These are phyloP conservation scores for Bergia sp. DNA, from an alignment of 92 coral and sea anemone genomes.

Conservation along the genomic window DNA sequence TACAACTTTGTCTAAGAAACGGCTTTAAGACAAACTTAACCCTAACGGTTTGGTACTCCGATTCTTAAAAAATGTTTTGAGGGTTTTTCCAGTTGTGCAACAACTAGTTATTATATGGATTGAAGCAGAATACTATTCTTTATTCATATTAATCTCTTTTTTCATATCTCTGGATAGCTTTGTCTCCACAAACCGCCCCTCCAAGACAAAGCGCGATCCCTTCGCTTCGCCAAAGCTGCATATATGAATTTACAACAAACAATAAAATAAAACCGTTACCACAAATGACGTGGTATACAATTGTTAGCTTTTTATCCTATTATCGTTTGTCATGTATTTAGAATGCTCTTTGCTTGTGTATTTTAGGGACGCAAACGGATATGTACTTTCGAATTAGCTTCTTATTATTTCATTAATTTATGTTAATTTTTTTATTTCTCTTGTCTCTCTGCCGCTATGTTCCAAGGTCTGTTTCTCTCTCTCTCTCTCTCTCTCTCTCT, in stretches of 20 bases:
- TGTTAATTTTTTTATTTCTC: background rate
- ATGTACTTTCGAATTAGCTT: too few species aligned
- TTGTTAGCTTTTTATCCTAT: too few species aligned
- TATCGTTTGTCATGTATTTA: background rate
- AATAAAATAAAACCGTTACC: background rate
- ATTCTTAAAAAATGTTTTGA: background rate
- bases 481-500: too few species aligned
- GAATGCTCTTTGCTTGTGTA: background rate
- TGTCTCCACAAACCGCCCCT: background rate
- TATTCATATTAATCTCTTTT: constrained; percentile 1
- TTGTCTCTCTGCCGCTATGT: background rate
- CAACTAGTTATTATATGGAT: background rate
- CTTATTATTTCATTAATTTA: background rate
- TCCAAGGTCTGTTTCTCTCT: too few species aligned
- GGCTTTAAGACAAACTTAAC: background rate
- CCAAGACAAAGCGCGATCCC: background rate
- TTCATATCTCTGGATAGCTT: background rate
- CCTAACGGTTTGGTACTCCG: background rate
- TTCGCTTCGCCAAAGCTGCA: background rate
- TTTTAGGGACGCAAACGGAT: background rate
- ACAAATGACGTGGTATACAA: background rate
- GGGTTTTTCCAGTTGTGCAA: background rate
- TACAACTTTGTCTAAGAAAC: background rate
- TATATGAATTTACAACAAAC: background rate
- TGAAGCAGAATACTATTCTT: background rate